A percentile compares a stretch with the other conserved stretches of the same genome.
Conservation (phyloP, 2,113 vertebrate genomes). For the Bubo bubo region DNA sequence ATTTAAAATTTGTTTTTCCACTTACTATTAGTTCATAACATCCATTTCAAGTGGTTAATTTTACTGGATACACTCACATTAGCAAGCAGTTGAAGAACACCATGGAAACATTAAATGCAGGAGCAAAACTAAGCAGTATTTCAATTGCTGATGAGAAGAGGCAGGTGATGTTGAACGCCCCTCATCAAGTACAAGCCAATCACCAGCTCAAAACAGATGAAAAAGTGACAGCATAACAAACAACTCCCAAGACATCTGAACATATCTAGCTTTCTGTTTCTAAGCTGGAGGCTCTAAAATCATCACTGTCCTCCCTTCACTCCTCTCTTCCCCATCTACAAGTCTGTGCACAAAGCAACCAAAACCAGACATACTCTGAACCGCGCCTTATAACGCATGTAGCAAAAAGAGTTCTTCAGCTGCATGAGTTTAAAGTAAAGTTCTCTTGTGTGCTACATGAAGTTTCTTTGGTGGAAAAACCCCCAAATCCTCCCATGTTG, state of each 20-base stretch:
- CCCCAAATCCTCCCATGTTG: background rate
- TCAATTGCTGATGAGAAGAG: background rate
- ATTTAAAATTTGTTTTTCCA: background rate
- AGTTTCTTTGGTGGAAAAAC: background rate
- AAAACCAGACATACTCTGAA: background rate
- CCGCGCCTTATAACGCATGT: fast-evolving
- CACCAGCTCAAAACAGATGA: background rate
- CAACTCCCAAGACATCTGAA: background rate
- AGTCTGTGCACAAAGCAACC: background rate
- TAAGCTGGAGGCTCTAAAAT: background rate
- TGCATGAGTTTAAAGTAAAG: background rate
- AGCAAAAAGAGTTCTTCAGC: background rate
- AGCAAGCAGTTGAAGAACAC: background rate
- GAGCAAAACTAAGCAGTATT: background rate
- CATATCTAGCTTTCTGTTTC: background rate
- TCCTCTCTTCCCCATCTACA: background rate
- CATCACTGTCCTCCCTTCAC: background rate
- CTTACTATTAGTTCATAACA: background rate
- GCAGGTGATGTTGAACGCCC: background rate
- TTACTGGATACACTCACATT: background rate
- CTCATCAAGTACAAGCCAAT: background rate
- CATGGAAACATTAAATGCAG: background rate
- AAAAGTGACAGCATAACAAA: background rate
- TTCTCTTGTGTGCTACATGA: background rate
- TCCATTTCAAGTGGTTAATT: background rate